phyloP scores from a whole-genome alignment of 2,797 vertebrate genomes.

The Siniperca obscura region DNA sequence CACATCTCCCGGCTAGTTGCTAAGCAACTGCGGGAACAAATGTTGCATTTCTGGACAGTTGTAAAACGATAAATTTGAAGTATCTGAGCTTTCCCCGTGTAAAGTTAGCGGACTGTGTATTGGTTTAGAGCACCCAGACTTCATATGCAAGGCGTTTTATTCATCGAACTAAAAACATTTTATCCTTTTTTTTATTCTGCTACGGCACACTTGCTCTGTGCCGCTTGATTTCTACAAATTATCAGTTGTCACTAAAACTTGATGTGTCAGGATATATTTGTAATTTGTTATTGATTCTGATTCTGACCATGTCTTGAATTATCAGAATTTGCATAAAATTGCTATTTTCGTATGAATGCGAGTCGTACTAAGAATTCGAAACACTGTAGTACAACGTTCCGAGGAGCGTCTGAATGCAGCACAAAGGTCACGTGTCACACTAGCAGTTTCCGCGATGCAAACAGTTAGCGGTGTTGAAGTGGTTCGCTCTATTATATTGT shows the following conservation, averaged over 20 bases:
- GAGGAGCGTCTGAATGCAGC: slow-evolving; percentile 21
- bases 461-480: fast-evolving
- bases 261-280: background rate
- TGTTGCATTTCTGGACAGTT: background rate
- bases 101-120: background rate
- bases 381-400: background rate
- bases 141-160: background rate
- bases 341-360: fast-evolving
- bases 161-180: too few relatives aligned
- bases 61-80: fast-evolving
- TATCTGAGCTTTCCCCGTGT: fast-evolving
- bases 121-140: fast-evolving
- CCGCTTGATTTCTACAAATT: background rate
- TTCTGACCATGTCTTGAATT: fast-evolving
- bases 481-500: fast-evolving
- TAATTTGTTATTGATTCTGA: fast-evolving
- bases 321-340: fast-evolving
- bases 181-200: background rate
- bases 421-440: background rate
- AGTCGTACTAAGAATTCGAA: fast-evolving
- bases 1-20: slow-evolving; percentile 62
- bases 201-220: fast-evolving
- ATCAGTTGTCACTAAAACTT: background rate
- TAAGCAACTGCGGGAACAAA: slow-evolving; percentile 59
- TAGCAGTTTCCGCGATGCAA: fast-evolving